Base-by-base conservation (phyloP, 2,797 vertebrate species). In the Cercopithecus mitis region DNA sequence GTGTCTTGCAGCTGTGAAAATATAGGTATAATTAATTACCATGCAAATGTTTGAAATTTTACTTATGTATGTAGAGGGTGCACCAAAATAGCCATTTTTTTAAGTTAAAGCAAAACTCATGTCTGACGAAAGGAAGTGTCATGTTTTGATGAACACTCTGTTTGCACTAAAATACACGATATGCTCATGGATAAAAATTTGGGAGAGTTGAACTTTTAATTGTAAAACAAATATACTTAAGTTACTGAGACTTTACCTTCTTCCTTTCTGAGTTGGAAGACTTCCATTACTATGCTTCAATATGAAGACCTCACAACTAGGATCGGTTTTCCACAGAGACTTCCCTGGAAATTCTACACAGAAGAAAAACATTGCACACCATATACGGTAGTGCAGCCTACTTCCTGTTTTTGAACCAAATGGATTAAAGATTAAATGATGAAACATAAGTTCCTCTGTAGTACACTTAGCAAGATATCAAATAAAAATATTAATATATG, bases 1-100 rank as follows among this genome's bases (percentile, higher is more conserved):
- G 94, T 98, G 92, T 89, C 67, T 96, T 97, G 89, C 97, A 99
- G 94, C 97, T 98, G 90, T 98, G 98, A 98, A 99, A 99, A 99
- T 98, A 98, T 64, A 97, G 81, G 83, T 95, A 97, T 97, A 98
- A 94, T 5, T 97, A 95, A 96, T 97, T 94, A 85, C 57, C 2
- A 76, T 92, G n/a, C 13, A 98, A 96, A 57, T 52, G 76, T 95
- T 77, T 94, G 89, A 95, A 94, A 94, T 96, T 83, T 96, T 97
- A 75, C 77, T 94, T 25, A 17, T 45, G 41, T 72, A 91, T 57
- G 9, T n/a, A 47, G 19, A 24, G 3, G 73, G 47, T 91, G 19
- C 86, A 77, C 25, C 20, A 92, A 82, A 96, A 75, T 89, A 0
- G 0, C 52, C 27, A 0, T 94, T 73, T 90, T 41, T 33, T 82